phyloP scores from a whole-genome alignment of 2,888 invertebrate species.

The Cheilosia vernalis region DNA sequence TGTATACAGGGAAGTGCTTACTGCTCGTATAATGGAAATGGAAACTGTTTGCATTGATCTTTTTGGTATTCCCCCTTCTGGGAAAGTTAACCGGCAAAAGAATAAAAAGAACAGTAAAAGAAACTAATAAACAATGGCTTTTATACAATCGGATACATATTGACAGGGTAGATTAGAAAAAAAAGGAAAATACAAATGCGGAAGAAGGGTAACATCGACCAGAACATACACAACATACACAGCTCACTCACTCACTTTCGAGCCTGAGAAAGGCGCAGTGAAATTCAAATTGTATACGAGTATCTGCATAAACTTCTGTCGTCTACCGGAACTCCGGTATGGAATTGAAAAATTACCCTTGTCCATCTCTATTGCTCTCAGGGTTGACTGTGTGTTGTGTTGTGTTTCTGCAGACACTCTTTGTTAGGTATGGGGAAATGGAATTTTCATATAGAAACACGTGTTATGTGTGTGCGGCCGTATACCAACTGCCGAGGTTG shows the following conservation, averaged over 20 bases:
- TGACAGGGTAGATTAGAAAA: constrained; percentile 37
- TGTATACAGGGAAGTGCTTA: neutral
- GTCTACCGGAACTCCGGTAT: constrained; percentile 71
- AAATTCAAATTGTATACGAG: constrained; percentile 11
- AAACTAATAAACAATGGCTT: constrained; percentile 49
- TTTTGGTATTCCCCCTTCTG: constrained; percentile 34
- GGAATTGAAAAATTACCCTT: constrained; percentile 73
- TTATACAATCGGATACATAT: constrained; percentile 61
- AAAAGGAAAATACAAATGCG: constrained; percentile 54
- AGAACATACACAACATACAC: neutral
- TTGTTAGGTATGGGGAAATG: neutral
- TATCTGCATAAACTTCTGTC: constrained; percentile 38
- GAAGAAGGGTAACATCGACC: constrained; percentile 58
- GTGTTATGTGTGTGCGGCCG: constrained; percentile 39
- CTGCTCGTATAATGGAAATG: constrained; percentile 1
- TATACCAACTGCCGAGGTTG: constrained; percentile 34
- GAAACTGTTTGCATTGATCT: constrained; percentile 38
- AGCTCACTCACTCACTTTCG: constrained; percentile 10
- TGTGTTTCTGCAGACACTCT: constrained; percentile 29
- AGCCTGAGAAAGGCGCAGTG: constrained; percentile 34
- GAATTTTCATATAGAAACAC: constrained; percentile 27
- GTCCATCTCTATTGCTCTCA: constrained; percentile 58
- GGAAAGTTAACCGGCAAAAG: constrained; percentile 44
- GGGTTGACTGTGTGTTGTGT: constrained; percentile 38
- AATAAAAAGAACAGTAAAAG: constrained; percentile 8